phyloP scores from a whole-genome alignment of 1,140 invertebrate species.

The Drosophila ambigua region DNA sequence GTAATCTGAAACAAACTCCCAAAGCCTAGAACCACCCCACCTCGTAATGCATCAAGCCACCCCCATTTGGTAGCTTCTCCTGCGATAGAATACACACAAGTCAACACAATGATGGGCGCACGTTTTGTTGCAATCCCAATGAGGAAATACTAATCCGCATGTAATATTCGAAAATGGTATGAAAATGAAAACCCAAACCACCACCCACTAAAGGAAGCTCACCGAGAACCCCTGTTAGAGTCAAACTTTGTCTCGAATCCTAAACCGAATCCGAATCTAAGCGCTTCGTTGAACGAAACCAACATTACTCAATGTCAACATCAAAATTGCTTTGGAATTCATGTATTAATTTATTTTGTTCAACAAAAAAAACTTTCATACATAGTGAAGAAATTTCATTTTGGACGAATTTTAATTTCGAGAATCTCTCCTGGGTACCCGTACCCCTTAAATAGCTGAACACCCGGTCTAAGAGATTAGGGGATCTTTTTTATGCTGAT shows the following conservation, averaged over 20 bases:
- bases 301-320: constrained; percentile 83
- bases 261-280: constrained; percentile 10
- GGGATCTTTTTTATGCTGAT: constrained; percentile 63
- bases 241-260: not conserved
- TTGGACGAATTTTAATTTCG: constrained; percentile 62
- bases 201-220: constrained; percentile 48
- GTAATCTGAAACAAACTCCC: constrained; percentile 44
- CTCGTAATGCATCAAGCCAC: constrained; percentile 48
- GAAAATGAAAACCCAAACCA: constrained; percentile 80
- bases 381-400: constrained; percentile 68
- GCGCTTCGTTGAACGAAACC: constrained; percentile 33
- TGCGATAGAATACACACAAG: constrained; percentile 2
- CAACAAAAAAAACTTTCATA: constrained; percentile 53
- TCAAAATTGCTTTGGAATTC: constrained; percentile 81
- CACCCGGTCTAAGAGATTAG: constrained; percentile 28
- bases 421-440: constrained; percentile 19
- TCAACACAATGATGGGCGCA: constrained; percentile 59
- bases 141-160: constrained; percentile 83
- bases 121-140: constrained; percentile 79
- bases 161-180: constrained; percentile 83
- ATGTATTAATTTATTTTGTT: constrained; percentile 66
- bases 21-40: constrained; percentile 2
- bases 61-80: constrained; percentile 45
- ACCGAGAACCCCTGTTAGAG: no score
- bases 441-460: constrained; percentile 69